Base-by-base conservation (phyloP, 2,797 vertebrate genomes). In the Luscinia luscinia region DNA sequence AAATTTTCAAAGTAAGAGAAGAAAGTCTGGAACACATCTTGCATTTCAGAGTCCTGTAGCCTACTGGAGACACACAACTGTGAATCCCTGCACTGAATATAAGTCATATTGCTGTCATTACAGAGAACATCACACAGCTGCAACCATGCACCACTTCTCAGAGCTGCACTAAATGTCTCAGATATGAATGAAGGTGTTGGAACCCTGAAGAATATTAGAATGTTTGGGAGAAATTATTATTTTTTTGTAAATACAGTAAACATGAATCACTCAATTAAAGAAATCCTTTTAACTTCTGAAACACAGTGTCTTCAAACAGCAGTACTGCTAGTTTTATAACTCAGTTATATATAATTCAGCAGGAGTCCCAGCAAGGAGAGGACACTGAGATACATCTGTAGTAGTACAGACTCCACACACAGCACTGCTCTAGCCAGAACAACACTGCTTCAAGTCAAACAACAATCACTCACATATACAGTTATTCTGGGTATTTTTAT, bases 351-450 rank as follows among this genome's bases (percentile, higher is more conserved):
- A 34, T 34, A 34, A 34, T 34, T 34, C 34, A 74, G 69, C 52
- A 74, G 41, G 30, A 66, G 4, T 4, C 14, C 10, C 1, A 2
- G 41, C 41, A 68, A 55, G 4, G 9, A 41, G 74, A 78, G 61
- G 15, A 41, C 45, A n/a, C 3, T 9, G 32, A 67, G 14, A 59
- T 9, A 30, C 11, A 54, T 12, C 17, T 38, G 32, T 14, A 61
- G 12, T 6, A 38, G 16, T 7, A 43, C 55, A 64, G 36, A 17
- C 9, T 79, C 24, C 36, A 16, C 3, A 22, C 0, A 1, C 66
- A 78, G 18, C 49, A n/a, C 21, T 45, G 32, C 22, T 57, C 61
- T 22, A 27, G 17, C 48, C 24, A 36, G 30, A 69, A n/a, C 26
- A 72, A 52, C 55, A 64, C 2, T 49, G 48, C 45, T 52, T 27